Base-by-base conservation (phyloP, 2,113 vertebrate genomes). In the Litocranius walleri region DNA sequence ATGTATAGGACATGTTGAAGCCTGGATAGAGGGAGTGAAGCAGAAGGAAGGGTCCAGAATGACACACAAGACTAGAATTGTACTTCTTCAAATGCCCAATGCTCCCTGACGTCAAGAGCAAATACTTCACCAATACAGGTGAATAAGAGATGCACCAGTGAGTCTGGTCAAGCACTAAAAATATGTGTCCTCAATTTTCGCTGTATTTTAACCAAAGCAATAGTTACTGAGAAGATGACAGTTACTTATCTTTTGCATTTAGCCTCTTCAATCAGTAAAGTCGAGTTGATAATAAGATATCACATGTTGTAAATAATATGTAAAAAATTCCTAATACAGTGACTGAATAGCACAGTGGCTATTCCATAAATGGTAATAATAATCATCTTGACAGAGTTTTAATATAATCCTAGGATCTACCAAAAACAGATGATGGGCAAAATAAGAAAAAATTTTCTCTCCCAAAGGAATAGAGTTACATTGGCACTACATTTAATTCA, bases 131-230 rank as follows among this genome's bases (percentile, higher is more conserved):
- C 54, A 81, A 40, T 21, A 40, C 52, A 56, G 30, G 36, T 25
- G 30, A 87, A 64, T 88, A 62, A 45, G 7, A 64, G 87, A 74
- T 57, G 25, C 7, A 50, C 48, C 3, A 9, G 7, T 59, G 45
- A 85, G 57, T 33, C 23, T 61, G 50, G n/a, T 50, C 40, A 2
- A 59, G 4, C 7, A 52, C 54, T 77, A 71, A 94, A 88, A 74
- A 78, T 64, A 82, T 3, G 5, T 85, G 56, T 29, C 54, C 61
- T 81, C 27, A 90, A 84, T 30, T 88, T 87, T 67, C 54, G 77
- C 52, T 91, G 67, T 84, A 67, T 71, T 88, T 90, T 93, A 97
- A 96, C 59, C 59, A 91, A 33, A 67, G 57, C 64, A 91, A 62
- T 33, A 86, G 86, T 48, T 52, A 36, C 91, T 87, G 27, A 90